A percentile compares a stretch with the other conserved stretches of the same genome.
Conservation (phyloP, 2,888 invertebrate genomes). For the Drosophila stalkeri region DNA sequence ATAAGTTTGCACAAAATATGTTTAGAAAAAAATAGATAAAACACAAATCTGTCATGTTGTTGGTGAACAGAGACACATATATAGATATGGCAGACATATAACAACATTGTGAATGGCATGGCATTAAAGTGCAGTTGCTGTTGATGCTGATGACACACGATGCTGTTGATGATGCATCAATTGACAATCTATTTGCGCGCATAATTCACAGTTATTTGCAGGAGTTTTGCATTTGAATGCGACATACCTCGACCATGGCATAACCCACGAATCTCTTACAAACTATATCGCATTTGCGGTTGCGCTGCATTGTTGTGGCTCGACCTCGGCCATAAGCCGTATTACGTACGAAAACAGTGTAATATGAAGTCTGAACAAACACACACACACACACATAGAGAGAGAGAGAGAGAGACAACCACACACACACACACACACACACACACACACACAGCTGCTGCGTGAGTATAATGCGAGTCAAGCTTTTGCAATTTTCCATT, state of each 20-base stretch:
- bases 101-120: background rate
- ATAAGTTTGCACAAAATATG: background rate
- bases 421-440: background rate
- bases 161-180: slow-evolving; percentile 35
- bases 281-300: slow-evolving; percentile 39
- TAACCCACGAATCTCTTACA: slow-evolving; percentile 1
- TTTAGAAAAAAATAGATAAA: background rate
- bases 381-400: slow-evolving; percentile 2
- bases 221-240: slow-evolving; percentile 20
- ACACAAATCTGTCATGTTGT: slow-evolving; percentile 1
- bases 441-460: slow-evolving; percentile 20
- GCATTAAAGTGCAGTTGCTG: slow-evolving; percentile 12
- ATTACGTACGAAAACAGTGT: slow-evolving; percentile 11
- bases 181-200: slow-evolving; percentile 46
- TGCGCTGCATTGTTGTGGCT: slow-evolving; percentile 18
- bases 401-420: background rate
- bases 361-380: slow-evolving; percentile 16
- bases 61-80: background rate
- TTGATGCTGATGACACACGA: slow-evolving; percentile 38
- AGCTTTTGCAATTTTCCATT: slow-evolving; percentile 11
- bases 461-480: slow-evolving; percentile 25
- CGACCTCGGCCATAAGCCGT: slow-evolving; percentile 8
- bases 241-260: background rate
- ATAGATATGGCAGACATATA: background rate
- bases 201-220: slow-evolving; percentile 45